A percentile compares a stretch with the other conserved stretches of the same genome.
These are phyloP conservation scores for Scomber scombrus DNA, from an alignment of 2,113 vertebrate species.

Conservation along the genomic window DNA sequence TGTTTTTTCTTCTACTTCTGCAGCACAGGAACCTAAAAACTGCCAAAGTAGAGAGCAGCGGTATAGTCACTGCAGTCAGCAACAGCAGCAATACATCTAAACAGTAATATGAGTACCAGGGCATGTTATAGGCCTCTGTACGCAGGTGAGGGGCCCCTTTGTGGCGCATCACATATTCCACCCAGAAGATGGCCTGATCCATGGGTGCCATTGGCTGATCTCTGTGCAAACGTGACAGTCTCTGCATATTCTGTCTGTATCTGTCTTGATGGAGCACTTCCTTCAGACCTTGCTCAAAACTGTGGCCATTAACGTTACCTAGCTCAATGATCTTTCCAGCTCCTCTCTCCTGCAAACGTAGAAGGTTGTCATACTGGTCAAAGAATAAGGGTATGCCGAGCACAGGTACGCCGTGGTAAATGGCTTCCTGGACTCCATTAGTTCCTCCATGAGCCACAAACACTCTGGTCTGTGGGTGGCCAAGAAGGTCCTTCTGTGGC, in stretches of 20 bases:
- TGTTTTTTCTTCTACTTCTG: conserved; percentile 59
- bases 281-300: conserved; percentile 61
- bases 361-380: conserved; percentile 82
- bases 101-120: conserved; percentile 78
- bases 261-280: conserved; percentile 58
- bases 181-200: conserved; percentile 79
- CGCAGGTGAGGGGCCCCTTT: conserved; percentile 78
- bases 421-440: conserved; percentile 83
- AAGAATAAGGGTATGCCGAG: conserved; percentile 82
- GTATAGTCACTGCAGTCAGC: conserved; percentile 7
- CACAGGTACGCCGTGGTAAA: conserved; percentile 79
- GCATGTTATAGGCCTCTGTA: conserved; percentile 76
- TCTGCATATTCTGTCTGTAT: conserved; percentile 78
- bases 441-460: conserved; percentile 83
- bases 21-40: conserved; percentile 67
- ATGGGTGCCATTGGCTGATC: conserved; percentile 74
- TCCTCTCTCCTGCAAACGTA: conserved; percentile 74
- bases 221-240: conserved; percentile 74
- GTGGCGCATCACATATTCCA: conserved; percentile 80
- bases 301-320: conserved; percentile 46
- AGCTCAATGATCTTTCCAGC: conserved; percentile 73
- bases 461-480: conserved; percentile 78
- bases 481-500: conserved; percentile 83
- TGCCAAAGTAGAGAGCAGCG: conserved; percentile 39
- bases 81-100: conserved; percentile 74